Percentiles rank a stretch among this genome's conserved stretches.
These are phyloP conservation scores for Chondrilla cf. caribensis DNA, from an alignment of 37 sponge, comb jelly and placozoan genomes.

Conservation along the genomic window DNA sequence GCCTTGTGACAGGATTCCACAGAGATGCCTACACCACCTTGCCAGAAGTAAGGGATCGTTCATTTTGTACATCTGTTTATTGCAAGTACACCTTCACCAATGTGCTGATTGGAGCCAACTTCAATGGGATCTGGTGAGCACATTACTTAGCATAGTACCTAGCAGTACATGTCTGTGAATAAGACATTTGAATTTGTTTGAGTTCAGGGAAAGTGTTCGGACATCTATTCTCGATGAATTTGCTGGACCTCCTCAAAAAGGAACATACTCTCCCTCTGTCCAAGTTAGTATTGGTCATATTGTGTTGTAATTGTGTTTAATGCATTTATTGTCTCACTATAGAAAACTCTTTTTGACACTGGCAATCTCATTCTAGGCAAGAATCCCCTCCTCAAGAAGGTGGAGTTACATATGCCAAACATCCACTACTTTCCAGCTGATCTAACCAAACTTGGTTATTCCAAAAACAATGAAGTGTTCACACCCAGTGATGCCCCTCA, in stretches of 20 bases:
- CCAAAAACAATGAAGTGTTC: conserved; percentile 37
- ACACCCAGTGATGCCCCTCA: too few relatives aligned
- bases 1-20: conserved; percentile 46
- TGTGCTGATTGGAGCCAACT: conserved; percentile 33
- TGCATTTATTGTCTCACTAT: too few relatives aligned
- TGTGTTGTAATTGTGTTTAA: too few relatives aligned
- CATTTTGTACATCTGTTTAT: conserved; percentile 42
- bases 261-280: conserved; percentile 50
- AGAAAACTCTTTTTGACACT: conserved; percentile 56
- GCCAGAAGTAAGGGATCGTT: conserved; percentile 41
- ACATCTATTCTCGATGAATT: conserved; percentile 38
- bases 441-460: conserved; percentile 35
- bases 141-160: neutral
- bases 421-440: conserved; percentile 62
- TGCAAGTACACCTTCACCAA: conserved; percentile 30
- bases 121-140: conserved; percentile 42
- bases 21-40: conserved; percentile 46
- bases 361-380: conserved; percentile 26
- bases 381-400: conserved; percentile 7
- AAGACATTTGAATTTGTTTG: too few relatives aligned
- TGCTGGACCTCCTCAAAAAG: conserved; percentile 54
- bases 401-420: conserved; percentile 61
- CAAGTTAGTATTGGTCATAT: conserved; percentile 34
- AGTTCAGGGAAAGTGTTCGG: neutral
- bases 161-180: neutral